Evolutionary conservation across 2,888 invertebrate species (phyloP).

Genomic region (Mactromeris polynyma): DNA sequence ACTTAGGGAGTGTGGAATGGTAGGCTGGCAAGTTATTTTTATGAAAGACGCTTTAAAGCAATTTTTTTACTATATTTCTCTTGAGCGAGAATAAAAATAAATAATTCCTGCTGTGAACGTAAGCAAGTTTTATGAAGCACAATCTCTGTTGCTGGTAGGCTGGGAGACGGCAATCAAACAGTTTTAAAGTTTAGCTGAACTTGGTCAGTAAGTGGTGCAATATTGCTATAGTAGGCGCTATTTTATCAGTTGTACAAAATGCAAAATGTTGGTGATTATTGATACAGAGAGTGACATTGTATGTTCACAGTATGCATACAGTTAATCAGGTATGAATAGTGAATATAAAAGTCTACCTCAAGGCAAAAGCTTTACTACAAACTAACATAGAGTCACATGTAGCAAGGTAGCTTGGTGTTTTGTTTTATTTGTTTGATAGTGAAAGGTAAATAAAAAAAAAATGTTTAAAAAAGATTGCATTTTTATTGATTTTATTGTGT

Average conservation of each 20-base stretch:
- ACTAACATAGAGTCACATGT: conserved; percentile 4
- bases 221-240: background rate
- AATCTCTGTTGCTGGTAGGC: too few species aligned
- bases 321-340: background rate
- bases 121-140: too few species aligned
- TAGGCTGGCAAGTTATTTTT: too few species aligned
- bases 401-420: conserved; percentile 17
- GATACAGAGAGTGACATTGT: background rate
- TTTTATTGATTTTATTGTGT: conserved; percentile 10
- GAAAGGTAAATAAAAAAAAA: background rate
- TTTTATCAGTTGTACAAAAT: background rate
- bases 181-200: too few species aligned
- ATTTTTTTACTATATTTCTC: too few species aligned
- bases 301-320: conserved; percentile 17
- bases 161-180: too few species aligned
- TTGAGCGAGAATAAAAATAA: too few species aligned
- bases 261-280: background rate
- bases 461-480: background rate
- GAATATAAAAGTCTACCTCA: conserved; percentile 17
- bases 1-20: too few species aligned
- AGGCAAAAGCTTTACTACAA: conserved; percentile 19
- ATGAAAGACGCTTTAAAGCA: too few species aligned
- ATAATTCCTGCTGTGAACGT: too few species aligned
- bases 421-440: background rate
- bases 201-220: background rate